Base-by-base conservation (phyloP, 2,888 invertebrate genomes). In the Omphaloscelis lunosa region DNA sequence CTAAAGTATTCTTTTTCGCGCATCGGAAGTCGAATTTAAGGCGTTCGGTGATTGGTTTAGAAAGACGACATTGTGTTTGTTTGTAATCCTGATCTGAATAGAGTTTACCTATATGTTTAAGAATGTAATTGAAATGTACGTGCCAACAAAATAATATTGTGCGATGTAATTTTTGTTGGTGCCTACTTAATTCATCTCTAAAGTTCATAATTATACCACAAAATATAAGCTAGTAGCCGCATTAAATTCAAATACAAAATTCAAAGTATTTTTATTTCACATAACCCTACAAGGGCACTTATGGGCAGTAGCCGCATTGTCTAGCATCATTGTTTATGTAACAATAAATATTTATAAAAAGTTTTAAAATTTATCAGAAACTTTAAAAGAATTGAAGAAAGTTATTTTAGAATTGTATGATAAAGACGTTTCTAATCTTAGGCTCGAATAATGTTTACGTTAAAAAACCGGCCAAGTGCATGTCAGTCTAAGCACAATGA, bases 1-100 rank as follows among this genome's bases (percentile, higher is more conserved):
- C 66, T 81, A 81, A 74, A 79, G 73, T 81, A 75, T 82, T 74
- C 76, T 81, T 79, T 85, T 76, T 73, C 74, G 62, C 23, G 62
- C 48, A 51, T 84, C 59, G 72, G 7, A 70, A 73, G 86, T 82
- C 72, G 74, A 66, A 59, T 72, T 56, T 45, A 70, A 74, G 53
- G 69, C 48, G 58, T 48, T 69, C 48, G n/a, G 58, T 72, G 83
- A 85, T 86, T 59, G 68, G 72, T 73, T 85, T 62, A 58, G 61
- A 41, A 61, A 51, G 9, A 23, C 23, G 70, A 45, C 27, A 65
- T 74, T 63, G 59, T 62, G 76, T 61, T 68, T 34, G 41, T 68
- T 61, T 53, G 39, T 71, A 61, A 53, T 79, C 34, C 27, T 11
- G 34, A 62, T 69, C 56, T 72, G 29, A 15, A 34, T 39, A 39